Evolutionary conservation across 1,140 invertebrate genomes (phyloP).

Genomic region (Rhysida immarginata): DNA sequence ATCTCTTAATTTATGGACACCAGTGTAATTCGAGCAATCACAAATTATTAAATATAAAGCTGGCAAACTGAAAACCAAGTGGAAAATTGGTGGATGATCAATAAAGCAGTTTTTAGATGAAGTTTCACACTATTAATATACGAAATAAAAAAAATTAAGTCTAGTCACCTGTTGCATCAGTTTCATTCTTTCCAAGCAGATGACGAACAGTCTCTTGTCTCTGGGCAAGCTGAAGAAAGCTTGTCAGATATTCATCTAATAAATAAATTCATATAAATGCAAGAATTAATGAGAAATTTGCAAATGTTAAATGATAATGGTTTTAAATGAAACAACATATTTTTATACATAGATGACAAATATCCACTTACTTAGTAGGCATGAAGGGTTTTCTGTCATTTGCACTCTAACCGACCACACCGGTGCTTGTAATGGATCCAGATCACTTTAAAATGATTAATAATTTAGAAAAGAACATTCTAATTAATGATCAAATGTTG

Average conservation of each 20-base stretch:
- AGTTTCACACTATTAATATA: no score
- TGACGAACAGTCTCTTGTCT: conserved; percentile 28
- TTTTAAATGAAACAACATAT: no score
- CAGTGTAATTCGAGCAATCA: no score
- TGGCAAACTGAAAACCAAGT: no score
- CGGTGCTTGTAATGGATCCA: conserved; percentile 69
- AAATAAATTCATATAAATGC: no score
- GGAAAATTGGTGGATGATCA: no score
- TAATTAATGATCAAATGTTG: neutral
- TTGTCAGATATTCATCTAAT: conserved; percentile 28
- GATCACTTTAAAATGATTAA: conserved; percentile 56
- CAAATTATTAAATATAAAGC: no score
- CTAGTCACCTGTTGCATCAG: conserved; percentile 10
- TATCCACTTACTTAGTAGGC: conserved; percentile 26
- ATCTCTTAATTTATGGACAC: no score
- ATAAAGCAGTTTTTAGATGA: no score
- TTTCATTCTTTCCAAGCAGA: conserved; percentile 24
- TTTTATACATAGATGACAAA: no score
- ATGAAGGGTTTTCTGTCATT: conserved; percentile 29
- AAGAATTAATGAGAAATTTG: no score
- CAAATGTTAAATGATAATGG: no score
- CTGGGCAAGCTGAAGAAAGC: conserved; percentile 28
- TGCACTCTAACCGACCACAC: conserved; percentile 43
- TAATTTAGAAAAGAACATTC: neutral
- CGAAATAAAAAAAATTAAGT: conserved; percentile 7